Evolutionary conservation across 2,797 vertebrate genomes (phyloP), one percentile per base, ranked within the genome.

Genomic region (Fistularia tabacaria): DNA sequence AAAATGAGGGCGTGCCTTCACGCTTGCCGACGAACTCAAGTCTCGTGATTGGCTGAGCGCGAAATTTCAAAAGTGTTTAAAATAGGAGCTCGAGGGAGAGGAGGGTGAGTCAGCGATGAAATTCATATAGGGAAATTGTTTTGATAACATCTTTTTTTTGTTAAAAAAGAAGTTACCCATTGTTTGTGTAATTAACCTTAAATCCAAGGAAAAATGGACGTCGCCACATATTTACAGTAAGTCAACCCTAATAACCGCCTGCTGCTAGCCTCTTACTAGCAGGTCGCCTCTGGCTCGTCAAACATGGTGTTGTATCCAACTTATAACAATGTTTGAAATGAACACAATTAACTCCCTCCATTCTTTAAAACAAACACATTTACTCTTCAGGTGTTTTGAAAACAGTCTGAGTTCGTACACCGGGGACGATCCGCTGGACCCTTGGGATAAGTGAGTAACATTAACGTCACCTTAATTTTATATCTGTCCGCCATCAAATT

Each of bases 401-500:
- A 57, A 41, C 49, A 62, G 46, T 7, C 7, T 88, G 46, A 60
- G 56, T 46, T 66, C 68, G 0, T 89, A 86, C 51, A 44, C 56
- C 1, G 86, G 86, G 62, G 83, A 85, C 11, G 88, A 89, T 61
- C 86, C 82, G 0, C 73, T 89, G 59, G 84, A 85, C 7, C 55
- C 7, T 0, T 89, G 88, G 86, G 67, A 67, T 60, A 81, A 66
- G 86, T 89, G 46, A 85, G 77, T 66, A 25, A 6, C 12, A 8
- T 40, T 10, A 40, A 40, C 8, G 2, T 40, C 25, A 25, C 2
- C 25, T 25, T 25, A 25, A 25, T n/a, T n/a, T n/a, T n/a, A 25
- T 25, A 25, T 25, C 25, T 25, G n/a, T n/a, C n/a, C n/a, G n/a
- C n/a, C n/a, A n/a, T 25, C 2, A 25, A 25, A 25, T 25, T 3